Evolutionary conservation across 2,113 vertebrate species (phyloP).

Genomic region (Ciconia stormi): DNA sequence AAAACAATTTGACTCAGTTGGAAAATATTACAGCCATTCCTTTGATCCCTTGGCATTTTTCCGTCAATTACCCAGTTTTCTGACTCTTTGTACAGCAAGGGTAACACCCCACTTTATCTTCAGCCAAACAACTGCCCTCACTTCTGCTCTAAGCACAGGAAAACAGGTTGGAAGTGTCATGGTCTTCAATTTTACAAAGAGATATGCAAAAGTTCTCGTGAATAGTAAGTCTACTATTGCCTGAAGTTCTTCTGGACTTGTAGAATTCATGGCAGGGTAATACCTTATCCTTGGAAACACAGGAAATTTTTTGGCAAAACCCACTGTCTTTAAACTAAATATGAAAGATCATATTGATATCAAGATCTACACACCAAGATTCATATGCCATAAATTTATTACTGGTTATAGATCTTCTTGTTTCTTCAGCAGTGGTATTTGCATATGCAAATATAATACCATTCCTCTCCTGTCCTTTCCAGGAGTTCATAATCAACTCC

Average conservation of each 20-base stretch:
- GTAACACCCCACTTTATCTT: neutral
- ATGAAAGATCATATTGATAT: neutral
- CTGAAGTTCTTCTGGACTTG: neutral
- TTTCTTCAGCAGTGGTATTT: neutral
- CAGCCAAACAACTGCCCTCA: neutral
- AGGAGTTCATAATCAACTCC: neutral
- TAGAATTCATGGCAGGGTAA: neutral
- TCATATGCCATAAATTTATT: neutral
- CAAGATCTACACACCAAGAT: neutral
- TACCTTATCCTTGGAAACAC: neutral
- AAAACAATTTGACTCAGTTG: neutral
- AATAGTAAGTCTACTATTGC: neutral
- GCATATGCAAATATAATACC: neutral
- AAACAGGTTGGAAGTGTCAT: neutral
- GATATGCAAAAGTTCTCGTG: neutral
- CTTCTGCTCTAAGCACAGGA: neutral
- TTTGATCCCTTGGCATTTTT: neutral
- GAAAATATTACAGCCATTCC: neutral
- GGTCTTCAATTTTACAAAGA: neutral
- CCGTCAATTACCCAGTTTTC: neutral
- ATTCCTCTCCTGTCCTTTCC: neutral
- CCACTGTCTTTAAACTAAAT: neutral
- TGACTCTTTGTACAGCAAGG: neutral
- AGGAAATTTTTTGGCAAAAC: neutral
- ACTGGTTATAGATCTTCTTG: neutral